Percentiles rank a stretch among this genome's conserved stretches.
These are phyloP conservation scores for Minunthozetes semirufus DNA, from an alignment of 2,888 invertebrate species.

Conservation along the genomic window DNA sequence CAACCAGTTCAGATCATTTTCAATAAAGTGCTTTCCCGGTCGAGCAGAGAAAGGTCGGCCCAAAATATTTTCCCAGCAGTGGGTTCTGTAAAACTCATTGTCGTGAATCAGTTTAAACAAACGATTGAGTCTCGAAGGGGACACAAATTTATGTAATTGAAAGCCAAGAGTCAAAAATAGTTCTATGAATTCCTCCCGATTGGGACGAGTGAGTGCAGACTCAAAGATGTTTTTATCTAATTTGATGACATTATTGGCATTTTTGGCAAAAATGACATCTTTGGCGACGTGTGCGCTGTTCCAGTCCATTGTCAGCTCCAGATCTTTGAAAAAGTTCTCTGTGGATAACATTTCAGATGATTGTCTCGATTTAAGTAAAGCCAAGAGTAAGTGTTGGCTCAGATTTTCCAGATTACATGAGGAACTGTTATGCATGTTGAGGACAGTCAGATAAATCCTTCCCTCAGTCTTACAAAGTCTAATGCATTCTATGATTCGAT, in stretches of 20 bases:
- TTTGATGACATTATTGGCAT: conserved; percentile 40
- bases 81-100: conserved; percentile 47
- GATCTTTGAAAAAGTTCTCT: conserved; percentile 44
- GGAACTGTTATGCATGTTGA: conserved; percentile 46
- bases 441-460: conserved; percentile 46
- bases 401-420: conserved; percentile 46
- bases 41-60: conserved; percentile 43
- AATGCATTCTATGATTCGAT: conserved; percentile 48
- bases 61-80: conserved; percentile 47
- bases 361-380: conserved; percentile 46
- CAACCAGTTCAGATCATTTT: conserved; percentile 44
- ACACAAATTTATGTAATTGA: conserved; percentile 47
- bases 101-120: conserved; percentile 47
- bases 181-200: conserved; percentile 49
- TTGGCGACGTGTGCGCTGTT: conserved; percentile 48
- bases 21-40: conserved; percentile 43
- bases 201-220: conserved; percentile 46
- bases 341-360: background rate
- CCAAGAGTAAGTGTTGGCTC: conserved; percentile 47
- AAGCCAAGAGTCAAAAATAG: conserved; percentile 49
- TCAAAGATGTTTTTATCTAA: conserved; percentile 40
- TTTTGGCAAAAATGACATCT: conserved; percentile 46
- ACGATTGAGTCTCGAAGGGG: conserved; percentile 42
- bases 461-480: conserved; percentile 46
- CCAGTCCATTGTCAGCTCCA: conserved; percentile 49